Evolutionary conservation across 2,888 invertebrate genomes (phyloP).

Genomic region (Drosophila rellima): DNA sequence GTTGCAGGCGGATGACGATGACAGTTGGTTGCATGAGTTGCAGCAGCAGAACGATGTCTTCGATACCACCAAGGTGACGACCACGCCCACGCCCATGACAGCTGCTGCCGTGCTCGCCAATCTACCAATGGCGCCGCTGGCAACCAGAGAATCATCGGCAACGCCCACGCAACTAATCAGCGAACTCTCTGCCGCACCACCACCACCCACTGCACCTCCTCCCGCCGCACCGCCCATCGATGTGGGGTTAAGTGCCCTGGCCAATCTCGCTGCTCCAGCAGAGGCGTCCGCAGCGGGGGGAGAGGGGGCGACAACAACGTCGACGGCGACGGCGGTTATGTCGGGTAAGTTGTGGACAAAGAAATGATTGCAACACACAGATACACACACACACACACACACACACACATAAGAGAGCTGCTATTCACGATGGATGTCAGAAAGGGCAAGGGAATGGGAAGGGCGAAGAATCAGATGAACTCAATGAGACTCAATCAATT

Average conservation of each 20-base stretch:
- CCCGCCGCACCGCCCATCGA: slow-evolving; percentile 25
- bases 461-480: slow-evolving; percentile 34
- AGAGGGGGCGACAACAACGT: slow-evolving; percentile 21
- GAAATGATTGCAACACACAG: slow-evolving; percentile 20
- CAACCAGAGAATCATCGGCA: slow-evolving; percentile 75
- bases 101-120: slow-evolving; percentile 50
- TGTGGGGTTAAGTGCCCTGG: slow-evolving; percentile 50
- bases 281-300: slow-evolving; percentile 27
- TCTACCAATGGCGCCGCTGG: slow-evolving; percentile 76
- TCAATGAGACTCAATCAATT: slow-evolving; percentile 56
- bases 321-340: slow-evolving; percentile 54
- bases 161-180: slow-evolving; percentile 77
- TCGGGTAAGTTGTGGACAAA: slow-evolving; percentile 75
- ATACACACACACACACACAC: slow-evolving; percentile 9
- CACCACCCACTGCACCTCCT: slow-evolving; percentile 10
- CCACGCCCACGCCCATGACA: slow-evolving; percentile 57
- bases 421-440: slow-evolving; percentile 69
- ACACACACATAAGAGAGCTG: slow-evolving; percentile 43
- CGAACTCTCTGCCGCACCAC: slow-evolving; percentile 42
- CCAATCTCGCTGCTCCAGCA: slow-evolving; percentile 27
- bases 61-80: slow-evolving; percentile 80
- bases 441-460: not conserved
- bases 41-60: slow-evolving; percentile 83
- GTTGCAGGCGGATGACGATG: slow-evolving; percentile 75
- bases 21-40: slow-evolving; percentile 83